phyloP scores from a whole-genome alignment of 2,797 vertebrate species.

The Urosaurus nigricauda region DNA sequence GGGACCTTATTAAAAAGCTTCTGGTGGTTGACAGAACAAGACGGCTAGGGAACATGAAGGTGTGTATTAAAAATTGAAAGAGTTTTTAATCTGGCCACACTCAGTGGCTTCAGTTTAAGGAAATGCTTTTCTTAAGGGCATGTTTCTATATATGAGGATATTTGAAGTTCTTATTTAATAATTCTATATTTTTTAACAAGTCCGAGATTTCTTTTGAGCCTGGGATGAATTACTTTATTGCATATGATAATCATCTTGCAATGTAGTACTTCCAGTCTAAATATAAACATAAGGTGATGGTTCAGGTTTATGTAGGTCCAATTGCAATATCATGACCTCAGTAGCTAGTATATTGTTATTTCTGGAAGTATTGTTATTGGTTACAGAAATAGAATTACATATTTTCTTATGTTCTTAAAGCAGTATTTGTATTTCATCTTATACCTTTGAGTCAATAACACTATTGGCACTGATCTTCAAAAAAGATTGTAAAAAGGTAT shows the following conservation, averaged over 20 bases:
- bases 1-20: conserved; percentile 96
- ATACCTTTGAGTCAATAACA: neutral
- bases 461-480: neutral
- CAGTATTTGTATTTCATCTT: neutral
- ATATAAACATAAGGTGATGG: neutral
- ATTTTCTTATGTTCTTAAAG: neutral
- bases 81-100: neutral
- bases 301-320: neutral
- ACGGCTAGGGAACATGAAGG: conserved; percentile 97
- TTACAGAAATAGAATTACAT: neutral
- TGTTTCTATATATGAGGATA: neutral
- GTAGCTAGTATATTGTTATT: neutral
- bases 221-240: neutral
- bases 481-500: neutral
- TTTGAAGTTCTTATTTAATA: neutral
- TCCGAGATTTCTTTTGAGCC: neutral
- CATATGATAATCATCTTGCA: neutral
- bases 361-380: neutral
- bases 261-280: neutral
- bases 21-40: conserved; percentile 93
- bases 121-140: neutral
- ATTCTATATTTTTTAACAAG: neutral
- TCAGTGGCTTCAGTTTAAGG: neutral
- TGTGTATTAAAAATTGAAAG: conserved; percentile 71
- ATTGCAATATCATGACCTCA: neutral